These are phyloP conservation scores for Strigamia crassipes DNA, from an alignment of 2,888 invertebrate species.

Conservation along the genomic window DNA sequence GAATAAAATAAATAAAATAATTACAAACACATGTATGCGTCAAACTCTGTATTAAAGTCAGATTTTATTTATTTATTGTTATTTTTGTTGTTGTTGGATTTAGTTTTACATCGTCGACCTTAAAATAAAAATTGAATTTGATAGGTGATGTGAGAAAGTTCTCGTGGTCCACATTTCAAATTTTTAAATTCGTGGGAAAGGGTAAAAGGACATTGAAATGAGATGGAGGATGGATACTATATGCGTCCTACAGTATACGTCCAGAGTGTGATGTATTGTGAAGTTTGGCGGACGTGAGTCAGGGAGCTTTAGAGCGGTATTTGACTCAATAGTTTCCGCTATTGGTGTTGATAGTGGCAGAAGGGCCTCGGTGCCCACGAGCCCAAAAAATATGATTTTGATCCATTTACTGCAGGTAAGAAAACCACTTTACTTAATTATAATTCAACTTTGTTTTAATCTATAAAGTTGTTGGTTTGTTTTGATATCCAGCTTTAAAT, in stretches of 20 bases:
- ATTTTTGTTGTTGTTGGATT: background rate
- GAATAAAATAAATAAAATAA: background rate
- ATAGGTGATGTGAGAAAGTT: background rate
- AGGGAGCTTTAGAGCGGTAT: slow-evolving; percentile 2
- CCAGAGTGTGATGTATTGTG: background rate
- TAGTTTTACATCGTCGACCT: background rate
- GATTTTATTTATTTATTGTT: background rate
- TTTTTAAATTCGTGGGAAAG: slow-evolving; percentile 24
- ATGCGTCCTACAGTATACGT: background rate
- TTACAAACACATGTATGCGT: background rate
- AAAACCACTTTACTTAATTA: background rate
- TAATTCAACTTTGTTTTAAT: too few relatives aligned
- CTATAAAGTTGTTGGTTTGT: background rate
- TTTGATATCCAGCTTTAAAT: background rate
- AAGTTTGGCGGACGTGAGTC: slow-evolving; percentile 20
- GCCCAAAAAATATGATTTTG: slow-evolving; percentile 18
- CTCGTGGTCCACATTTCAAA: slow-evolving; percentile 10
- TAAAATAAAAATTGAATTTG: background rate
- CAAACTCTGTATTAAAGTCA: background rate
- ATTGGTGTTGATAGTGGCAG: slow-evolving; percentile 11
- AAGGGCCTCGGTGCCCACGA: slow-evolving; percentile 19
- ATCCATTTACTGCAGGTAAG: background rate
- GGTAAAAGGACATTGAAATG: slow-evolving; percentile 4
- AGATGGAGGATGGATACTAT: background rate
- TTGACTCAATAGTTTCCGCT: slow-evolving; percentile 3